phyloP scores from a whole-genome alignment of 2,888 invertebrate genomes.

The Meandrusa payeni region DNA sequence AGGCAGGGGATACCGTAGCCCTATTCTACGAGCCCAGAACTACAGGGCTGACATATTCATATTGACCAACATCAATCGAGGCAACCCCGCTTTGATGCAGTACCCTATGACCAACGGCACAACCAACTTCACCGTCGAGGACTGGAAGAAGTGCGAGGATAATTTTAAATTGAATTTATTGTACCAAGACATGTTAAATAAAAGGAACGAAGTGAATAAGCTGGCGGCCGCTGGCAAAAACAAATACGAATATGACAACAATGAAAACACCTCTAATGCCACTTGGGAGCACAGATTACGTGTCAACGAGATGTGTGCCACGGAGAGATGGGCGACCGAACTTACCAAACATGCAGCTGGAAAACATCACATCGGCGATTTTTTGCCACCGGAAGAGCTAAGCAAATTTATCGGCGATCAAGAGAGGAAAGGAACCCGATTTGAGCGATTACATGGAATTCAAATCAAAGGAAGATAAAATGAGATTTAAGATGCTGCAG shows the following conservation, averaged over 20 bases:
- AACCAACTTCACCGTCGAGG: no score
- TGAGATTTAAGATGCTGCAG: constrained; percentile 96
- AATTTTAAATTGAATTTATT: no score
- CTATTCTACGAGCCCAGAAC: no score
- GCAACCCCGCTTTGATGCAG: no score
- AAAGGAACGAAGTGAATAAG: constrained; percentile 90
- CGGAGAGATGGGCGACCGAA: constrained; percentile 92
- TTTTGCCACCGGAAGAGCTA: constrained; percentile 94
- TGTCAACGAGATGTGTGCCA: constrained; percentile 90
- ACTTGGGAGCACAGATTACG: constrained; percentile 97
- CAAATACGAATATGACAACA: constrained; percentile 98
- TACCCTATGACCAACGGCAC: no score
- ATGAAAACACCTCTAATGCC: constrained; percentile 95
- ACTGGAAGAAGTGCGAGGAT: no score
- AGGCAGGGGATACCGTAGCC: no score
- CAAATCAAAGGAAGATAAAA: constrained; percentile 95
- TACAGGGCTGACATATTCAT: no score
- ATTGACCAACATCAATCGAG: no score
- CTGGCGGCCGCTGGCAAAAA: constrained; percentile 89
- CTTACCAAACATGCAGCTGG: constrained; percentile 94
- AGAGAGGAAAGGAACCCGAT: constrained; percentile 92
- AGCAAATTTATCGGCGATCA: constrained; percentile 91
- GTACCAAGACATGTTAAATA: constrained; percentile 94
- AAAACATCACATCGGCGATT: constrained; percentile 98
- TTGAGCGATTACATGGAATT: constrained; percentile 97